phyloP scores from a whole-genome alignment of 2,888 invertebrate species.

The Thysanoteuthis rhombus region DNA sequence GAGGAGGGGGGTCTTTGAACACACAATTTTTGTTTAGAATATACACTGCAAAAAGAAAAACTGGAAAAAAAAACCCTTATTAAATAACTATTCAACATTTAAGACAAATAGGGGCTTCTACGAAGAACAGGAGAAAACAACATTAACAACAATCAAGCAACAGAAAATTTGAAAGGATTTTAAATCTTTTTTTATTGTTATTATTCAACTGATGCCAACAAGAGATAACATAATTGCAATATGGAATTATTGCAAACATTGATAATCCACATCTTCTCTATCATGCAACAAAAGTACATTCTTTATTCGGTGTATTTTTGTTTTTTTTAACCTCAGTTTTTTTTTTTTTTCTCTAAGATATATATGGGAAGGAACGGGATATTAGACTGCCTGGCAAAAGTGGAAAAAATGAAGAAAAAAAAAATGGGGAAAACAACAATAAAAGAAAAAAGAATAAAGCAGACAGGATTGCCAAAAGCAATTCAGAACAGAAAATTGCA shows the following conservation, averaged over 20 bases:
- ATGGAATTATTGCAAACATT: slow-evolving; percentile 15
- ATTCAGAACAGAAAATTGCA: neutral
- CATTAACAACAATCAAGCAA: neutral
- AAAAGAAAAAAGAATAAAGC: neutral
- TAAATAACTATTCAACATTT: too few relatives aligned
- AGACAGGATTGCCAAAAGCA: neutral
- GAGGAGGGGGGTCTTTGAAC: too few relatives aligned
- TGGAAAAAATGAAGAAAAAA: neutral
- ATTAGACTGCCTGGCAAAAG: neutral
- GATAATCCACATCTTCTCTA: slow-evolving; percentile 13
- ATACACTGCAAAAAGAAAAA: too few relatives aligned
- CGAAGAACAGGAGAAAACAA: neutral
- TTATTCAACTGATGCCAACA: slow-evolving; percentile 29
- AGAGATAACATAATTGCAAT: slow-evolving; percentile 28
- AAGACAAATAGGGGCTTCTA: neutral
- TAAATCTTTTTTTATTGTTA: neutral
- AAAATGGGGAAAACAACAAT: neutral
- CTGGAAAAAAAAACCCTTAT: too few relatives aligned
- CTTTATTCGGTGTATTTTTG: neutral
- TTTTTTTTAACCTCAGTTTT: too few relatives aligned
- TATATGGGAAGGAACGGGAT: neutral
- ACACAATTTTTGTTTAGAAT: too few relatives aligned
- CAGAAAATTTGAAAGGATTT: neutral
- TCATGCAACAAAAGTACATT: slow-evolving; percentile 21
- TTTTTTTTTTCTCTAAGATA: neutral